phyloP scores from a whole-genome alignment of 2,797 vertebrate genomes.

The Manis javanica region DNA sequence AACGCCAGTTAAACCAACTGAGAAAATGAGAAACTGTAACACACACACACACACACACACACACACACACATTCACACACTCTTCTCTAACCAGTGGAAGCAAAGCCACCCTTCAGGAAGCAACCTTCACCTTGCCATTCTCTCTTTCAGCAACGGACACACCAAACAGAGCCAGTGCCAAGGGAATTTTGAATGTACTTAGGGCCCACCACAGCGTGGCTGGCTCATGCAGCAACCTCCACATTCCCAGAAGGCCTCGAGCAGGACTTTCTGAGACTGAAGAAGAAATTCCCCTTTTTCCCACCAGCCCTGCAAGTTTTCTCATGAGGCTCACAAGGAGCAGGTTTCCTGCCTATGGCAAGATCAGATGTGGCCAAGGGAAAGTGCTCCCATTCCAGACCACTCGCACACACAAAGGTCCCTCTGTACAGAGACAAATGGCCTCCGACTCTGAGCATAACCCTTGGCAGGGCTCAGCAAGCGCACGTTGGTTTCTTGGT shows the following conservation, averaged over 20 bases:
- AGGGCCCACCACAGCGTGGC: neutral
- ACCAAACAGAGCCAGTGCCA: slow-evolving; percentile 49
- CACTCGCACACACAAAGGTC: slow-evolving; percentile 73
- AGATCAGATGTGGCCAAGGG: slow-evolving; percentile 68
- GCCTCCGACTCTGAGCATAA: neutral
- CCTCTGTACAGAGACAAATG: slow-evolving; percentile 65
- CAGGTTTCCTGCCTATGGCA: slow-evolving; percentile 66
- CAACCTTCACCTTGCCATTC: slow-evolving; percentile 58
- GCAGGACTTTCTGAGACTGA: neutral
- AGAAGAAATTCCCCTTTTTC: slow-evolving; percentile 36
- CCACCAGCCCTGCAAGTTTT: slow-evolving; percentile 44
- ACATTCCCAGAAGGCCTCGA: slow-evolving; percentile 42
- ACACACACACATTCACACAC: neutral
- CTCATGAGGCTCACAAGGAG: neutral
- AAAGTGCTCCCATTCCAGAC: slow-evolving; percentile 46
- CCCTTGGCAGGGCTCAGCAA: slow-evolving; percentile 64
- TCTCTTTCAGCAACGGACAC: slow-evolving; percentile 50
- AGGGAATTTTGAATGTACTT: neutral
- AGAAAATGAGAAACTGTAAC: slow-evolving; percentile 61
- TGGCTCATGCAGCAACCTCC: neutral
- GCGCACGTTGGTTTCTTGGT: neutral
- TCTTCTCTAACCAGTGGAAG: slow-evolving; percentile 29
- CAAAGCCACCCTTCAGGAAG: slow-evolving; percentile 58
- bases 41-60: neutral
- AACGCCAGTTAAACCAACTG: neutral